Percentiles rank a stretch among this genome's conserved stretches.
phyloP scores from a whole-genome alignment of 2,797 vertebrate species.

The Mormyrus proboscirostris region DNA sequence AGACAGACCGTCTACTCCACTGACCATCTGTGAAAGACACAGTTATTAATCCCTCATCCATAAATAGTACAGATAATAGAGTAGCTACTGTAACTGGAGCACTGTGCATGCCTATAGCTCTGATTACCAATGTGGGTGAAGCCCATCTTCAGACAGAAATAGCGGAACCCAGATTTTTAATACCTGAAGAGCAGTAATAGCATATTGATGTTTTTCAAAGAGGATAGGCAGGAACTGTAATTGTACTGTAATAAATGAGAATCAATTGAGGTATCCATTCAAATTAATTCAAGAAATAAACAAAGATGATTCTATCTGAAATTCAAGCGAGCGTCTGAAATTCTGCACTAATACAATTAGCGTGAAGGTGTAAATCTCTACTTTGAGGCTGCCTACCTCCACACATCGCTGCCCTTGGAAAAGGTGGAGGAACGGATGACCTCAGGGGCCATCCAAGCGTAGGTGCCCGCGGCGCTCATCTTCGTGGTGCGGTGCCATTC shows the following conservation, averaged over 20 bases:
- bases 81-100: neutral
- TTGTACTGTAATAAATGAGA: neutral
- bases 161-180: conserved; percentile 15
- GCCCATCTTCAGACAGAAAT: conserved; percentile 26
- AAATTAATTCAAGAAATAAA: neutral
- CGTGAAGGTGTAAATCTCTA: neutral
- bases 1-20: neutral
- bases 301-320: neutral
- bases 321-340: neutral
- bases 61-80: neutral
- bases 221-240: neutral
- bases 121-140: conserved; percentile 17
- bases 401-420: conserved; percentile 95
- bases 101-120: neutral
- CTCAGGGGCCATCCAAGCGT: conserved; percentile 97
- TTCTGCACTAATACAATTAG: neutral
- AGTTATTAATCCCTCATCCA: neutral
- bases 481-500: conserved; percentile 97
- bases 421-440: conserved; percentile 95
- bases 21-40: conserved; percentile 1
- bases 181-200: neutral
- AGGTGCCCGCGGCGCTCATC: conserved; percentile 95
- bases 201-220: neutral
- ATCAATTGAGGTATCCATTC: neutral
- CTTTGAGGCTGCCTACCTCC: conserved; percentile 72